phyloP scores from a whole-genome alignment of 1,140 invertebrate genomes.

The Diorhabda elongata region DNA sequence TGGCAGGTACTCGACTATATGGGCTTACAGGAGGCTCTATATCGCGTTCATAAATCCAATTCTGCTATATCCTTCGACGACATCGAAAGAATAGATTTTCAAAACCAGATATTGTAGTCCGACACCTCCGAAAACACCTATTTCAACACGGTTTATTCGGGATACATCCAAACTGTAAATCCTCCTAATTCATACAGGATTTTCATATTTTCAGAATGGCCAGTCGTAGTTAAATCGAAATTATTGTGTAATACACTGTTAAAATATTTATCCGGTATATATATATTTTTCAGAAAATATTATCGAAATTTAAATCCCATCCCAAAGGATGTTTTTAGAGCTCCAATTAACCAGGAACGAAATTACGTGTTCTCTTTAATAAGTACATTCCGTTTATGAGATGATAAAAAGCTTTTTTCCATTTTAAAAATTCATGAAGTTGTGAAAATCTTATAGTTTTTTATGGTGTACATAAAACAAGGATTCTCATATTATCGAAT shows the following conservation, averaged over 20 bases:
- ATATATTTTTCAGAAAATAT: too few species aligned
- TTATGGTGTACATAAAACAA: background rate
- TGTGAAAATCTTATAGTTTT: background rate
- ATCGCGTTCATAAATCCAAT: background rate
- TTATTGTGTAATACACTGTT: too few species aligned
- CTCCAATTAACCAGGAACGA: too few species aligned
- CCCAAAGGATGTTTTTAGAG: too few species aligned
- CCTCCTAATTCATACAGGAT: too few species aligned
- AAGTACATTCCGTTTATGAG: too few species aligned
- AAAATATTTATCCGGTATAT: too few species aligned
- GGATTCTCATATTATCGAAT: constrained; percentile 9
- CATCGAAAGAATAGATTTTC: constrained; percentile 2
- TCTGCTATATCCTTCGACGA: background rate
- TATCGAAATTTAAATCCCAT: too few species aligned
- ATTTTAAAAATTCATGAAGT: too few species aligned
- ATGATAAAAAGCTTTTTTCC: too few species aligned
- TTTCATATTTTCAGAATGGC: background rate
- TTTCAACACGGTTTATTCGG: background rate
- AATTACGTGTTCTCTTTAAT: too few species aligned
- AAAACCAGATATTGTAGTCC: background rate
- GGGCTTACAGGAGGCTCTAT: background rate
- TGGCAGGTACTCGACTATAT: background rate
- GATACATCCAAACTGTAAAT: background rate
- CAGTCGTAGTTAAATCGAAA: too few species aligned
- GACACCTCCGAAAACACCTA: background rate